Percentiles rank a stretch among this genome's conserved stretches.
Conservation (phyloP, 2,888 invertebrate genomes). For the Amaurobius ferox region DNA sequence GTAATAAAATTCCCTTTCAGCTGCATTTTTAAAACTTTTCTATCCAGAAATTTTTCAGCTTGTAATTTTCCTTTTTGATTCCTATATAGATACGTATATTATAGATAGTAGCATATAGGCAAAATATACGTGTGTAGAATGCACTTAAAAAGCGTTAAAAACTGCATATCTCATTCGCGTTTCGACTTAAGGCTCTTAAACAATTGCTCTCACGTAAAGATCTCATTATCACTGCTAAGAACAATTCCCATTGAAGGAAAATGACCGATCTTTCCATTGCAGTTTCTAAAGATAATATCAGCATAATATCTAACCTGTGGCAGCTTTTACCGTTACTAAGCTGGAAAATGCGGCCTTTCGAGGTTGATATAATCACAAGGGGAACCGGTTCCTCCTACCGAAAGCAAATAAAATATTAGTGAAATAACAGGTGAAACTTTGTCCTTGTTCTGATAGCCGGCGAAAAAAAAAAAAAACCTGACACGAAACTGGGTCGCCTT, state of each 20-base stretch:
- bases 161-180: too few relatives aligned
- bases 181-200: neutral
- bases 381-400: constrained; percentile 33
- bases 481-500: constrained; percentile 40
- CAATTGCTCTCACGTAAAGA: neutral
- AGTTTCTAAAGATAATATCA: neutral
- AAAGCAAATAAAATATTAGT: constrained; percentile 36
- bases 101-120: too few relatives aligned
- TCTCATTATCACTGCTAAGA: neutral
- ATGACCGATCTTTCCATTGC: neutral
- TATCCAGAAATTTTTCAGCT: too few relatives aligned
- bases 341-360: neutral
- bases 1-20: too few relatives aligned
- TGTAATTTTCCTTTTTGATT: too few relatives aligned
- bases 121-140: too few relatives aligned
- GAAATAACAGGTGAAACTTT: constrained; percentile 38
- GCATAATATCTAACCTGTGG: neutral
- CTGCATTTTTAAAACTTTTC: too few relatives aligned
- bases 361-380: neutral
- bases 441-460: constrained; percentile 51
- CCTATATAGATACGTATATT: too few relatives aligned
- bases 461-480: constrained; percentile 29
- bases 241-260: neutral
- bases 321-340: neutral
- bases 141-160: too few relatives aligned